Conservation (phyloP, 2,113 vertebrate genomes). For the Semicossyphus pulcher region DNA sequence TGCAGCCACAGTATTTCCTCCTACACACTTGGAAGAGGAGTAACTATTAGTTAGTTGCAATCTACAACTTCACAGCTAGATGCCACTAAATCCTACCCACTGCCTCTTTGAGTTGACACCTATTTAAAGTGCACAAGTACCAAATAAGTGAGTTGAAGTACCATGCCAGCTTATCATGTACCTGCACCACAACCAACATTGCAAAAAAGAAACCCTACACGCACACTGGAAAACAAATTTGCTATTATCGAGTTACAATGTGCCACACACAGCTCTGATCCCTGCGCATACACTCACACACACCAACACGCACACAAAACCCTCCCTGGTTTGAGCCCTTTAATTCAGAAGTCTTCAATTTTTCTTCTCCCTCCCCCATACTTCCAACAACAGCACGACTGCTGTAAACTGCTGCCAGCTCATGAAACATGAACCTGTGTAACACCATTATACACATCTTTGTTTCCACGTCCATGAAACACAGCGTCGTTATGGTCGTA, state of each 20-base stretch:
- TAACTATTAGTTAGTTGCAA: background rate
- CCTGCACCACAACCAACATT: constrained; percentile 2
- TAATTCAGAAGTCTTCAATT: constrained; percentile 25
- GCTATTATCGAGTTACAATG: background rate
- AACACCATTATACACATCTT: constrained; percentile 12
- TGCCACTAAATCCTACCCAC: background rate
- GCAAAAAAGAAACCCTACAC: background rate
- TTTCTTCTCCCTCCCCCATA: constrained; percentile 52
- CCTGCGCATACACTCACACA: background rate
- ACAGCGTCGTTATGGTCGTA: background rate
- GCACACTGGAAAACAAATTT: background rate
- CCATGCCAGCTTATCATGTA: constrained; percentile 4
- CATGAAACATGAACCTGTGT: constrained; percentile 1
- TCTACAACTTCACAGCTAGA: background rate
- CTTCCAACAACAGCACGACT: constrained; percentile 10
- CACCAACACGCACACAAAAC: background rate
- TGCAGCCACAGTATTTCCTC: background rate
- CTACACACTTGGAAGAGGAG: background rate
- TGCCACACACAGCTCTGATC: background rate
- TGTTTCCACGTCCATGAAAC: constrained; percentile 28
- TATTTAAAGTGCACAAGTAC: constrained; percentile 48
- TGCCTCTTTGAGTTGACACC: background rate
- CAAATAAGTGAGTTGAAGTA: constrained; percentile 27
- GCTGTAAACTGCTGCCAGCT: background rate
- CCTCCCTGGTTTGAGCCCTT: constrained; percentile 41